Evolutionary conservation across 2,113 vertebrate species (phyloP), one percentile per base, ranked within the genome.

Genomic region (Vireo altiloquus): DNA sequence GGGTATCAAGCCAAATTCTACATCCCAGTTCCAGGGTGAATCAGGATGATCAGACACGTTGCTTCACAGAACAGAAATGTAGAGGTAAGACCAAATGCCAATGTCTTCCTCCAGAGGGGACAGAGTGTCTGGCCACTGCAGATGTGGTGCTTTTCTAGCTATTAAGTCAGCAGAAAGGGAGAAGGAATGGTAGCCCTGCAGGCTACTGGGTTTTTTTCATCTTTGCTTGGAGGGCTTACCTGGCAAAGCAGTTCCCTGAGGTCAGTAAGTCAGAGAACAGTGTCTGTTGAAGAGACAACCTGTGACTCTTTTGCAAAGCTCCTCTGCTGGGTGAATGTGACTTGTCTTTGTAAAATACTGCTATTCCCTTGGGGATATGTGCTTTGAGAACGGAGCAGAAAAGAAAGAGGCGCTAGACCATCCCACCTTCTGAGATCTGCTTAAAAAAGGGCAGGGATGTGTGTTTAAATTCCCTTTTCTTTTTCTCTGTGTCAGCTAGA

Each of bases 221-320:
- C 63, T 74, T 71, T 86, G 72, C 76, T 90, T 78, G 88, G 82
- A 97, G 85, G 90, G n/a, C 27, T 93, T 28, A 44, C 90, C 68
- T 91, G 66, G 76, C 50, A 94, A 95, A 89, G 61, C 46, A 87
- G n/a, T 57, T 95, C 82, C 82, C 89, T 40, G 42, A 92, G 71
- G 79, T 87, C 65, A 82, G 76, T 64, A 74, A 86, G 72, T 59
- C 54, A 49, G 81, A 77, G 59, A 89, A 78, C n/a, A 53, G 49
- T 21, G 59, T 46, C 33, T 87, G 33, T 61, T 47, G 54, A 94
- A 50, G n/a, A 89, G 87, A 72, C 9, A 69, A 78, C 42, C 66
- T 69, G n/a, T 53, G 35, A 69, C 66, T 65, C 31, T 33, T 71
- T 42, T 54, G 82, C 82, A 92, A 76, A 96, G 84, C 54, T 91